phyloP scores from a whole-genome alignment of 2,888 invertebrate species.

The Axea sp. region DNA sequence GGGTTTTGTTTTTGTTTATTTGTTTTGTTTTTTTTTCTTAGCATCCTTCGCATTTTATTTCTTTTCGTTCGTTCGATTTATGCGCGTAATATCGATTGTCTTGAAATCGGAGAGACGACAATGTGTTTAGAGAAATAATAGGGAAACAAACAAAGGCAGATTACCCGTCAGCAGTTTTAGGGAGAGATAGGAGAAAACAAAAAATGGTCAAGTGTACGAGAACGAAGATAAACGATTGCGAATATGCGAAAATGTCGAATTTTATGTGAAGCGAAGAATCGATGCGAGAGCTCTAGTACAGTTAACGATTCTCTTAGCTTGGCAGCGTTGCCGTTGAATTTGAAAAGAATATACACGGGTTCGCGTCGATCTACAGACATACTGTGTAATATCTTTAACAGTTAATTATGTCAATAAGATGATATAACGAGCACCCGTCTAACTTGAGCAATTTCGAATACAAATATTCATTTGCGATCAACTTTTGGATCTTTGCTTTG shows the following conservation, averaged over 20 bases:
- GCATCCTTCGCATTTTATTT: no score
- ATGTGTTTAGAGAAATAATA: conserved; percentile 17
- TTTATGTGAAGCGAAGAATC: conserved; percentile 36
- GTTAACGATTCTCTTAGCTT: conserved; percentile 49
- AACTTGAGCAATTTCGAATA: conserved; percentile 6
- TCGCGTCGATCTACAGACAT: conserved; percentile 60
- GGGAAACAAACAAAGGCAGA: conserved; percentile 32
- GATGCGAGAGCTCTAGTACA: conserved; percentile 43
- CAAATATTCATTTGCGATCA: not conserved
- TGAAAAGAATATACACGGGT: conserved; percentile 55
- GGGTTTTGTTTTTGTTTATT: no score
- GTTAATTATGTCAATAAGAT: conserved; percentile 57
- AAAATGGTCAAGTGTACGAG: conserved; percentile 67
- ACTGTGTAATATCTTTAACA: conserved; percentile 59
- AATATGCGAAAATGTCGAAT: conserved; percentile 40
- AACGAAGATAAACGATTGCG: conserved; percentile 38
- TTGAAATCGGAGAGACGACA: conserved; percentile 11
- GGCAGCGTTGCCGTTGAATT: conserved; percentile 34
- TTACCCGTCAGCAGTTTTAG: conserved; percentile 73
- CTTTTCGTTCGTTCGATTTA: conserved; percentile 23
- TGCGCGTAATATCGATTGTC: conserved; percentile 20
- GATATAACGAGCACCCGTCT: conserved; percentile 54
- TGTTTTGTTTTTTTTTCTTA: not conserved
- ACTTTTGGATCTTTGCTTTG: conserved; percentile 19
- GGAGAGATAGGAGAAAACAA: conserved; percentile 67